phyloP scores from a whole-genome alignment of 1,140 invertebrate species.

The Heliconius eleuchia region DNA sequence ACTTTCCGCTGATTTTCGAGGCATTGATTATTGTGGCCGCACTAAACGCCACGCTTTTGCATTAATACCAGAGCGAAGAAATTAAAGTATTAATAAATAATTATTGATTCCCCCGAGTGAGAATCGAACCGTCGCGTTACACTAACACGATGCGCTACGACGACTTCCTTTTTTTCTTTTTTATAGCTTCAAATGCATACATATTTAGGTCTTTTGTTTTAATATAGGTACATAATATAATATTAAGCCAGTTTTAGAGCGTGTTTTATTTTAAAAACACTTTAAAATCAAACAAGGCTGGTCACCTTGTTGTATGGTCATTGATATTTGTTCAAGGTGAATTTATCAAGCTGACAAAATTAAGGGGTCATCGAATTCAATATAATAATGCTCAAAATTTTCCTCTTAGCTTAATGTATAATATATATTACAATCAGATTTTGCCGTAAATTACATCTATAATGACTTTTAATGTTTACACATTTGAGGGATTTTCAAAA shows the following conservation, averaged over 20 bases:
- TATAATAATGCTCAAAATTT: slow-evolving; percentile 7
- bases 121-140: no score
- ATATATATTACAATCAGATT: slow-evolving; percentile 12
- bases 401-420: slow-evolving; percentile 5
- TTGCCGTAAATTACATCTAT: neutral
- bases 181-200: no score
- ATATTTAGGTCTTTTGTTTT: neutral
- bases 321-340: slow-evolving; percentile 46
- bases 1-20: no score
- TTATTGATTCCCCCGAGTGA: no score
- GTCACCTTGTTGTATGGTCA: slow-evolving; percentile 42
- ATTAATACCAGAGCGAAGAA: no score
- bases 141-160: no score
- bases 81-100: no score
- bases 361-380: slow-evolving; percentile 36
- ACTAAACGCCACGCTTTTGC: no score
- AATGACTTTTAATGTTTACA: neutral
- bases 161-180: no score
- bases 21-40: no score
- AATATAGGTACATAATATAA: neutral
- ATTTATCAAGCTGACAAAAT: slow-evolving; percentile 33
- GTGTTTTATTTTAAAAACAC: slow-evolving; percentile 7
- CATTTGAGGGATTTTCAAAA: neutral
- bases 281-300: slow-evolving; percentile 24
- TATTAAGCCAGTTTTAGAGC: neutral